Evolutionary conservation across 2,888 invertebrate genomes (phyloP).

Genomic region (Torymus texanus): DNA sequence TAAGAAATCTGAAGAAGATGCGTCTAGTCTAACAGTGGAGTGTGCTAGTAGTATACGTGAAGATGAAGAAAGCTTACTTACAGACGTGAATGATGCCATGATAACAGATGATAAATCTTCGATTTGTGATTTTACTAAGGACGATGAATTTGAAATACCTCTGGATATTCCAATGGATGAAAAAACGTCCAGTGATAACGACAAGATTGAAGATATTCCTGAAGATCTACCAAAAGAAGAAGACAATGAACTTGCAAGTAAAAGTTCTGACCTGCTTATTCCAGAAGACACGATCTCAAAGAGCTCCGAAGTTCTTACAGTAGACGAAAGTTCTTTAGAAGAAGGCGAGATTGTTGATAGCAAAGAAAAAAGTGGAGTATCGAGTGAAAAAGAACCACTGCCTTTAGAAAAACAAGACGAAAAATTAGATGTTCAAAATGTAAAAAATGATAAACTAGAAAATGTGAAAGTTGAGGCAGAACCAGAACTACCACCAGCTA

Average conservation of each 20-base stretch:
- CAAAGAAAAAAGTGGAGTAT: slow-evolving; percentile 17
- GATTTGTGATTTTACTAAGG: neutral
- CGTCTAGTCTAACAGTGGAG: slow-evolving; percentile 45
- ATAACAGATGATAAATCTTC: slow-evolving; percentile 26
- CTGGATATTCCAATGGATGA: slow-evolving; percentile 32
- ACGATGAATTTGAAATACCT: neutral
- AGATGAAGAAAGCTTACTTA: slow-evolving; percentile 27
- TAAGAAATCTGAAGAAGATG: slow-evolving; percentile 31
- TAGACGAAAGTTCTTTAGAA: slow-evolving; percentile 21
- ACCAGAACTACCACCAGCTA: neutral
- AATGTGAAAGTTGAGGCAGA: slow-evolving; percentile 1
- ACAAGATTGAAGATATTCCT: slow-evolving; percentile 1
- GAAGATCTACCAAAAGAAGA: neutral
- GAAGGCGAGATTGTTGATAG: neutral
- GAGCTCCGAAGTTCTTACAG: neutral
- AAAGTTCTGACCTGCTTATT: too few species aligned
- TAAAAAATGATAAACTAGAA: neutral
- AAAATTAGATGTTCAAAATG: neutral
- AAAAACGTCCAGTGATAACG: neutral
- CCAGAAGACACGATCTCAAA: neutral
- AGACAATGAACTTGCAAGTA: too few species aligned
- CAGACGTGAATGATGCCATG: slow-evolving; percentile 13
- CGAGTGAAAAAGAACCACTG: neutral
- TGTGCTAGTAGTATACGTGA: slow-evolving; percentile 32
- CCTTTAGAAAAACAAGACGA: slow-evolving; percentile 11